Evolutionary conservation across 2,797 vertebrate genomes (phyloP).

Genomic region (Tenualosa ilisha): DNA sequence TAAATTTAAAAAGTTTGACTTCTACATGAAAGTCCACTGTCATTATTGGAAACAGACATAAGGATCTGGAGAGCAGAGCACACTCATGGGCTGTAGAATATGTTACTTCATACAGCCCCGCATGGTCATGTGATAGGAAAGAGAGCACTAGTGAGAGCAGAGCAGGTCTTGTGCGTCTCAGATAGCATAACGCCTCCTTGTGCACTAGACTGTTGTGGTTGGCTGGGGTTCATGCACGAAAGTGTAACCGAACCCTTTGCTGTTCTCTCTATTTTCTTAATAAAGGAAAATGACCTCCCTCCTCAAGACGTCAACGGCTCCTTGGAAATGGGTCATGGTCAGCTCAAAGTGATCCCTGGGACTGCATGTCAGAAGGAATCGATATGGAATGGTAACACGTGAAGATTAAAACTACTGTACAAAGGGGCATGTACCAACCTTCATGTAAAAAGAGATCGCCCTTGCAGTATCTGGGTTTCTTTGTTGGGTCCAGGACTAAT

Average conservation of each 20-base stretch:
- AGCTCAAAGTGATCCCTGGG: constrained; percentile 38
- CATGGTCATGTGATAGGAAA: not conserved
- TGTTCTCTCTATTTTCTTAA: constrained; percentile 55
- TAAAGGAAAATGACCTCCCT: constrained; percentile 51
- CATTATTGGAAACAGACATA: not conserved
- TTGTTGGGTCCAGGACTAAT: not conserved
- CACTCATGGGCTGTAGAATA: not conserved
- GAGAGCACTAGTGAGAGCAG: constrained; percentile 4
- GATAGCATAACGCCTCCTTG: constrained; percentile 21
- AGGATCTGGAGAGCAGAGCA: not conserved
- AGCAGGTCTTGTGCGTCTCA: constrained; percentile 22
- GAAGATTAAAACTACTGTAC: not conserved
- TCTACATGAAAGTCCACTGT: not conserved
- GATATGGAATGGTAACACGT: constrained; percentile 20
- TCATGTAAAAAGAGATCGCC: not conserved
- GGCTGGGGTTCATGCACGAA: constrained; percentile 45
- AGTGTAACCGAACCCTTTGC: constrained; percentile 55
- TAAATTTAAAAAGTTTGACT: not conserved
- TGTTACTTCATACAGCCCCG: not conserved
- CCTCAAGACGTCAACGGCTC: constrained; percentile 35
- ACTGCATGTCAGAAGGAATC: constrained; percentile 50
- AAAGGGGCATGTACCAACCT: not conserved
- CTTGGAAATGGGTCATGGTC: constrained; percentile 36
- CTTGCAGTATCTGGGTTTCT: not conserved
- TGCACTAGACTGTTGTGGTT: constrained; percentile 53